Conservation (phyloP, 2,888 invertebrate species). For the Calameuta filiformis region DNA sequence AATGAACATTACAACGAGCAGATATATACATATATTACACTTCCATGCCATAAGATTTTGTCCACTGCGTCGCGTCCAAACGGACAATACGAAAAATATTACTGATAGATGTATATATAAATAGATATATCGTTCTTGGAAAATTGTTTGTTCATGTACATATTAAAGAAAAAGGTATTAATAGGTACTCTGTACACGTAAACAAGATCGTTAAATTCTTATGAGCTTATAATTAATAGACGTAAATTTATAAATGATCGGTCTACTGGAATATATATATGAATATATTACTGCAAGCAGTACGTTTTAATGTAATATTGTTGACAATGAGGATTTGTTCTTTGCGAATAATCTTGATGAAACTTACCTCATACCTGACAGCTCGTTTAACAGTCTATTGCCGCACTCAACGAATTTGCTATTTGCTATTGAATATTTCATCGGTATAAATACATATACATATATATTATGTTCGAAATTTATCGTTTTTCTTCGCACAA, state of each 20-base stretch:
- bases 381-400: background rate
- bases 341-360: background rate
- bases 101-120: background rate
- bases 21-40: background rate
- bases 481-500: background rate
- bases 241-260: background rate
- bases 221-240: background rate
- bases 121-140: background rate
- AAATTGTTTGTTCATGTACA: background rate
- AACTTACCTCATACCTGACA: background rate
- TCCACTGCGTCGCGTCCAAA: background rate
- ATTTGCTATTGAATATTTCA: background rate
- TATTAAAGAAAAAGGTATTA: background rate
- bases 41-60: background rate
- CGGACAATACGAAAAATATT: background rate
- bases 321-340: background rate
- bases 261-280: background rate
- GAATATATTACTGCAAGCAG: background rate
- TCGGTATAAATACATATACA: background rate
- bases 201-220: background rate
- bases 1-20: background rate
- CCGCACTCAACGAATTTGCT: background rate
- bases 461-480: background rate
- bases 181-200: background rate
- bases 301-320: background rate